Evolutionary conservation across 2,113 vertebrate genomes (phyloP).

Genomic region (Stercorarius parasiticus): DNA sequence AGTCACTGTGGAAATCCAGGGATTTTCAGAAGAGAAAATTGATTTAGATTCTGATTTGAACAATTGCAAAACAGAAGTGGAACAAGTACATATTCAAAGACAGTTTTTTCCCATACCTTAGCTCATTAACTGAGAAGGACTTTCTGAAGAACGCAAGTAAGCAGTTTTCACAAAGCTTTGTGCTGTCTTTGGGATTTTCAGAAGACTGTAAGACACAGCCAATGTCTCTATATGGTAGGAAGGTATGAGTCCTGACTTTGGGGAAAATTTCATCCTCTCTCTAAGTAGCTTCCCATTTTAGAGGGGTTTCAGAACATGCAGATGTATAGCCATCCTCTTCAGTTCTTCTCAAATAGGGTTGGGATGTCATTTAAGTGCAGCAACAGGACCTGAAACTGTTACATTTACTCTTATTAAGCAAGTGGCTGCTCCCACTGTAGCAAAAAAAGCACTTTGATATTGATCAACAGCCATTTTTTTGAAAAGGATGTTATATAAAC

Average conservation of each 20-base stretch:
- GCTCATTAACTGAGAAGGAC: neutral
- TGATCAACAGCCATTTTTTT: neutral
- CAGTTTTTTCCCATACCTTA: neutral
- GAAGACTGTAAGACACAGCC: neutral
- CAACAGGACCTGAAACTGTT: neutral
- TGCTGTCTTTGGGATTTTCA: neutral
- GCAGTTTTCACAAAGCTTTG: neutral
- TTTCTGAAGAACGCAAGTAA: neutral
- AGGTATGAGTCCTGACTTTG: accelerated
- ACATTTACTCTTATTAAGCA: neutral
- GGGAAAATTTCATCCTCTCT: neutral
- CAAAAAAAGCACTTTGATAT: neutral
- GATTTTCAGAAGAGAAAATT: neutral
- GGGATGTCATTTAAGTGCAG: neutral
- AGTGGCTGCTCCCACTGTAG: neutral
- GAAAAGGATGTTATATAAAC: neutral
- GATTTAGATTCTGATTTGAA: neutral
- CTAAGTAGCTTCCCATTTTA: neutral
- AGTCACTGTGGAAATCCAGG: neutral
- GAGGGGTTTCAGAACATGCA: neutral
- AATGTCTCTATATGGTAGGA: neutral
- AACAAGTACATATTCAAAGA: neutral
- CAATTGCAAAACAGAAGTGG: neutral
- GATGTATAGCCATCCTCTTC: neutral
- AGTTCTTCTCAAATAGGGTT: neutral